Conservation (phyloP, 1,140 invertebrate species). For the Tetramorium simillimum region DNA sequence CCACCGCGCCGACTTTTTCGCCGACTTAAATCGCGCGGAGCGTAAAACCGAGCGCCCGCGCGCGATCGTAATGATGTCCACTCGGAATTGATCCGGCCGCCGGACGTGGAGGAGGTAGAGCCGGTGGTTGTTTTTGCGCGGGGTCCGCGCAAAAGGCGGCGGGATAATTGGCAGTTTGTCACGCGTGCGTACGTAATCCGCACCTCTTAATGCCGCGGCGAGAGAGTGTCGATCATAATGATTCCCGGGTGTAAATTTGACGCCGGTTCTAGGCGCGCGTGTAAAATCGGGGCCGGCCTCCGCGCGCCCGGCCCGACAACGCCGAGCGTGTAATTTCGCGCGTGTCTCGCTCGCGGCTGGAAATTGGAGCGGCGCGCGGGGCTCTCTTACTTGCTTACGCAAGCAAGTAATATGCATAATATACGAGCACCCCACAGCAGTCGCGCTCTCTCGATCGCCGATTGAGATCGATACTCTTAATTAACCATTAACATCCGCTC, state of each 20-base stretch:
- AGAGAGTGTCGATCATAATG: slow-evolving; percentile 51
- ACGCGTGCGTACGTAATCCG: not conserved
- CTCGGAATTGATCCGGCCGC: not conserved
- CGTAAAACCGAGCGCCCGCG: not conserved
- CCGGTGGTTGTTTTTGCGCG: not conserved
- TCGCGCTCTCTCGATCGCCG: slow-evolving; percentile 26
- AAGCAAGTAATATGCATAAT: slow-evolving; percentile 50
- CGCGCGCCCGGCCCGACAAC: not conserved
- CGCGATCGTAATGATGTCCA: slow-evolving; percentile 33
- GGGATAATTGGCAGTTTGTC: slow-evolving; percentile 55
- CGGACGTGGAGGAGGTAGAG: not conserved
- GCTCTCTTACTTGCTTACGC: slow-evolving; percentile 57
- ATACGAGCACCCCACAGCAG: not conserved
- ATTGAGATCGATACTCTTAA: slow-evolving; percentile 62
- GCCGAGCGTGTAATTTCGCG: slow-evolving; percentile 57
- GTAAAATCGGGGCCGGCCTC: slow-evolving; percentile 57
- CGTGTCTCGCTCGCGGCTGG: slow-evolving; percentile 53
- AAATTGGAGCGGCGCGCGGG: slow-evolving; percentile 67
- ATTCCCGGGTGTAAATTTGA: slow-evolving; percentile 48
- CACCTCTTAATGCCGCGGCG: slow-evolving; percentile 6
- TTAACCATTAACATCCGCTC: slow-evolving; percentile 48
- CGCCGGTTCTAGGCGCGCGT: slow-evolving; percentile 8
- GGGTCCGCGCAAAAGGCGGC: not conserved
- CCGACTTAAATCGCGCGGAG: not conserved
- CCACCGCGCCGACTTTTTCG: slow-evolving; percentile 2